Conservation (phyloP, 2,888 invertebrate genomes). For the Sthenelais limicola region DNA sequence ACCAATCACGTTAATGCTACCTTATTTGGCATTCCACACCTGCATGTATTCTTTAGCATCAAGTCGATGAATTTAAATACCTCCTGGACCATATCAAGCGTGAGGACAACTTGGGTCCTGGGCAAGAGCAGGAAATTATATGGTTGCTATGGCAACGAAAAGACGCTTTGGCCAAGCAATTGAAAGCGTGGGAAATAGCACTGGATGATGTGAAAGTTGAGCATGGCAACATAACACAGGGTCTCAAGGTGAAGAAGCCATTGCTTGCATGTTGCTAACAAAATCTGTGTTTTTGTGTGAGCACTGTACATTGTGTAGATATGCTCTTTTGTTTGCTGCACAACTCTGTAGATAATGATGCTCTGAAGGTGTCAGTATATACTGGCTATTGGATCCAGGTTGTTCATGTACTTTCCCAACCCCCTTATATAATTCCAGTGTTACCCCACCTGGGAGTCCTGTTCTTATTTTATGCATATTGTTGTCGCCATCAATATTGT, state of each 20-base stretch:
- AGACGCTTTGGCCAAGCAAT: conserved; percentile 55
- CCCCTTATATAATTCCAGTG: too few relatives aligned
- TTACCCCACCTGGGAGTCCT: too few relatives aligned
- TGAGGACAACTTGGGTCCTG: conserved; percentile 56
- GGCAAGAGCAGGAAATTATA: conserved; percentile 58
- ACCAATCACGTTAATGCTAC: too few relatives aligned
- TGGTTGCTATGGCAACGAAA: conserved; percentile 62
- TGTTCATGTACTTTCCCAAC: too few relatives aligned
- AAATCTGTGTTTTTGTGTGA: not conserved
- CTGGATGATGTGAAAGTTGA: conserved; percentile 55
- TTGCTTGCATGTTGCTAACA: not conserved
- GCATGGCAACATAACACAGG: conserved; percentile 57
- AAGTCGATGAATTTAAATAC: conserved; percentile 34
- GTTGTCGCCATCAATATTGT: too few relatives aligned
- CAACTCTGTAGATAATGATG: too few relatives aligned
- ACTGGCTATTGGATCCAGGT: too few relatives aligned
- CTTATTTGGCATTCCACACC: conserved; percentile 46
- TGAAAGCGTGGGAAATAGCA: conserved; percentile 58
- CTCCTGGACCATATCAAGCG: conserved; percentile 62
- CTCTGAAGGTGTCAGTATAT: too few relatives aligned
- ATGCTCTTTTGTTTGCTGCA: too few relatives aligned
- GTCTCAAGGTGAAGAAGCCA: conserved; percentile 60
- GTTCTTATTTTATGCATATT: too few relatives aligned
- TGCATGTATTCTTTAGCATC: conserved; percentile 19
- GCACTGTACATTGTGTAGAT: not conserved